Evolutionary conservation across 2,113 vertebrate genomes (phyloP), one percentile per base, ranked within the genome.

Genomic region (Fulica atra): DNA sequence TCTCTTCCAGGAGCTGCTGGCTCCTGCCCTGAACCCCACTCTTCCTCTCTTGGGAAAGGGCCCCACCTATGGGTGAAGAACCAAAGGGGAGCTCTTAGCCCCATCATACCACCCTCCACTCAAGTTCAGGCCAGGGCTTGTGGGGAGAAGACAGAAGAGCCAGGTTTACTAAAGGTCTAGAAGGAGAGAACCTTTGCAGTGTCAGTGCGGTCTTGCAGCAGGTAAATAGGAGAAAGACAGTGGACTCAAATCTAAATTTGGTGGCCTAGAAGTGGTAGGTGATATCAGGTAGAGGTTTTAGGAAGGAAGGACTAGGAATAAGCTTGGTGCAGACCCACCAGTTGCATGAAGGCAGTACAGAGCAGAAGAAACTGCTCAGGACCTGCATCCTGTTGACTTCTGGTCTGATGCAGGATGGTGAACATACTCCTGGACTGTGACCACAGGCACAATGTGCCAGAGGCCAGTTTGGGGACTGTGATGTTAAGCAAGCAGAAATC

Each of bases 11-110:
- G 2, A 84, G 36, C 46, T 60, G 35, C 76, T 48, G 48, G 5
- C 9, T 77, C 26, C 40, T 59, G 24, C 31, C 31, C 74, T 36
- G 40, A 88, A 38, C 8, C 42, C 65, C 35, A 9, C 18, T 81
- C 53, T 64, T 82, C n/a, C 91, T 95, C 78, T 8, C 70, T 89
- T 88, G 91, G 66, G 78, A 89, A 91, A 95, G 91, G 81, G 93
- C 92, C 95, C 93, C 95, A 95, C 87, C 94, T 91, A 82, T 1
- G 36, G 92, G 95, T 50, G 31, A 89, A 69, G 59, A 66, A 64
- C 19, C 53, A 35, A 63, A 63, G 38, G 86, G 42, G 23, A 94
- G 56, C 54, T 86, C 78, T 44, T 12, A 2, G 35, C 16, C 18
- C 35, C 20, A 64, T 11, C 54, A 28, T 12, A 16, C 14, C 40